These are phyloP conservation scores for Leucophenga varia DNA, from an alignment of 1,140 invertebrate genomes.

Conservation along the genomic window DNA sequence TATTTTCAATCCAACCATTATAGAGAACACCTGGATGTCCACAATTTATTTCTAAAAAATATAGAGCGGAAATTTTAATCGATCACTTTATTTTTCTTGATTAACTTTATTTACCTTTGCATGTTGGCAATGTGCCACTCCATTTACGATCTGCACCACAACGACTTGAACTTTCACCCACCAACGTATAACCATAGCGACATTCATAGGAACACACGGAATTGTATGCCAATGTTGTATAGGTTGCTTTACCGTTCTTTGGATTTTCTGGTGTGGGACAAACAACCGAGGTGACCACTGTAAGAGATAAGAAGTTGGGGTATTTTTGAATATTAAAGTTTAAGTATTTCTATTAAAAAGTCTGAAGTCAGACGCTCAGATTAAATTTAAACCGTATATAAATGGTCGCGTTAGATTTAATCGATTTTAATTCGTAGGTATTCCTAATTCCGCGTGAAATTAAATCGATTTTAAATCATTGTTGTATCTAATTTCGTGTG, in stretches of 20 bases:
- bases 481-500: no score
- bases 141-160: slow-evolving; percentile 91
- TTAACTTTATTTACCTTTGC: slow-evolving; percentile 62
- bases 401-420: no score
- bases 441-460: no score
- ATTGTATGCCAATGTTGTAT: slow-evolving; percentile 91
- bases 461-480: no score
- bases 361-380: no score
- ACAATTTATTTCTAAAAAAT: slow-evolving; percentile 85
- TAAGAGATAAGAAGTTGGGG: slow-evolving; percentile 11
- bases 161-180: slow-evolving; percentile 80
- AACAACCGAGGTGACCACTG: slow-evolving; percentile 84
- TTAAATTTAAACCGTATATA: no score
- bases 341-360: no score
- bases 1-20: slow-evolving; percentile 95
- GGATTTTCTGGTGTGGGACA: slow-evolving; percentile 86
- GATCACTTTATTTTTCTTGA: background rate
- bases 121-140: slow-evolving; percentile 82
- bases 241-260: slow-evolving; percentile 86
- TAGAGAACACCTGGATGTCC: slow-evolving; percentile 84
- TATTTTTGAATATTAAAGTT: no score
- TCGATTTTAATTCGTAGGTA: no score
- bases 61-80: slow-evolving; percentile 3
- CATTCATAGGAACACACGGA: slow-evolving; percentile 92
- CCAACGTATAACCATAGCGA: slow-evolving; percentile 86